Percentiles rank a stretch among this genome's conserved stretches.
Evolutionary conservation across 2,888 invertebrate species (phyloP).

Genomic region (Papilio gigon): DNA sequence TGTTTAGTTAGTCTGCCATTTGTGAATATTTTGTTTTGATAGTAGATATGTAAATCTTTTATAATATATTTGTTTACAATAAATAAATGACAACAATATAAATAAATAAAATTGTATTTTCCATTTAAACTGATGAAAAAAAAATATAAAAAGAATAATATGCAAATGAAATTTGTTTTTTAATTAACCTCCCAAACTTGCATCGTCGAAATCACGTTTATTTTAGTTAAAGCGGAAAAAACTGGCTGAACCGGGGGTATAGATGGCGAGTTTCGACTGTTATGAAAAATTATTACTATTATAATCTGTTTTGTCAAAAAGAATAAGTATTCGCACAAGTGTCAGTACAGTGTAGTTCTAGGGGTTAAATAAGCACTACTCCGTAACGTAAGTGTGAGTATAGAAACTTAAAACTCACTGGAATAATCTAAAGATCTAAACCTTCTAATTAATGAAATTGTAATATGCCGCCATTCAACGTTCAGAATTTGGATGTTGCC

Average conservation of each 20-base stretch:
- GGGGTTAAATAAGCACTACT: no score
- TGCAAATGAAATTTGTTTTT: slow-evolving; percentile 78
- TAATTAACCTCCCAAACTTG: slow-evolving; percentile 58
- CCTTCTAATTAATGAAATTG: neutral
- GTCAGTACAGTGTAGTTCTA: no score
- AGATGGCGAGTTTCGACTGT: no score
- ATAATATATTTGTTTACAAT: slow-evolving; percentile 83
- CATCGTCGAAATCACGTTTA: neutral
- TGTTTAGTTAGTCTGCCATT: slow-evolving; percentile 83
- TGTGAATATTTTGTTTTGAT: slow-evolving; percentile 83
- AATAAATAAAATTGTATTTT: slow-evolving; percentile 83
- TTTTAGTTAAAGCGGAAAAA: no score
- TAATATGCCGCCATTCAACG: neutral
- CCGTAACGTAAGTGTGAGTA: no score
- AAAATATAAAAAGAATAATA: slow-evolving; percentile 83
- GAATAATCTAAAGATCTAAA: no score
- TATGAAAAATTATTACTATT: no score
- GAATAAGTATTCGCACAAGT: no score
- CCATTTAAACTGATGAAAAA: slow-evolving; percentile 82
- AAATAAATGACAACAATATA: slow-evolving; percentile 83
- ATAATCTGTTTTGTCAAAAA: no score
- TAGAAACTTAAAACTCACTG: no score
- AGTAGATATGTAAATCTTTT: slow-evolving; percentile 83
- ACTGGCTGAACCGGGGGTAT: no score
- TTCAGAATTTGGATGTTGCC: neutral